Evolutionary conservation across 2,113 vertebrate genomes (phyloP).

Genomic region (Periophthalmus modestus): DNA sequence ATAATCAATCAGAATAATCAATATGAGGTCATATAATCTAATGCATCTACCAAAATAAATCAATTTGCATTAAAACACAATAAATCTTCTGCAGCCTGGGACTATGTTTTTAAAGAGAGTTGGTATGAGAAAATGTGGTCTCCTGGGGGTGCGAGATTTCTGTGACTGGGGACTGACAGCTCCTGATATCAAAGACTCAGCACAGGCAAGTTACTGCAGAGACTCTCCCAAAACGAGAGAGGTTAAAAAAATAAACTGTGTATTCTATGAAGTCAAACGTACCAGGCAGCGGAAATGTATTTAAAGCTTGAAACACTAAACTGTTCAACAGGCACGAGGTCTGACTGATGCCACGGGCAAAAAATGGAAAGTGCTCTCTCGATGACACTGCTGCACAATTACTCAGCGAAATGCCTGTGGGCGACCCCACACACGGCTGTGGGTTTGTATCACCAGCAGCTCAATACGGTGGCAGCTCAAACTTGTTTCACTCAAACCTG

Average conservation of each 20-base stretch:
- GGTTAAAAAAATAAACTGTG: background rate
- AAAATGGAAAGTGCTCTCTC: background rate
- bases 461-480: background rate
- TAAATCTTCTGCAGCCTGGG: background rate
- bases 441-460: background rate
- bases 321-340: no score
- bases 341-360: background rate
- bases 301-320: background rate
- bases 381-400: background rate
- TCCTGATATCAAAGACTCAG: constrained; percentile 11
- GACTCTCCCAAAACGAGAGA: constrained; percentile 11
- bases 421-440: background rate
- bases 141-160: constrained; percentile 19
- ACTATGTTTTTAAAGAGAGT: background rate
- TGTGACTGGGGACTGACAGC: background rate
- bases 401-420: background rate
- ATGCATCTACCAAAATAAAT: background rate
- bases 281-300: background rate
- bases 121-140: background rate
- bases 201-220: constrained; percentile 18
- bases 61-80: background rate
- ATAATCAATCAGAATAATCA: background rate
- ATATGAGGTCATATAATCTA: background rate
- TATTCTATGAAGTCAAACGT: background rate
- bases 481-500: constrained; percentile 1